Evolutionary conservation across 2,888 invertebrate species (phyloP).

Genomic region (Tubulanus polymorphus): DNA sequence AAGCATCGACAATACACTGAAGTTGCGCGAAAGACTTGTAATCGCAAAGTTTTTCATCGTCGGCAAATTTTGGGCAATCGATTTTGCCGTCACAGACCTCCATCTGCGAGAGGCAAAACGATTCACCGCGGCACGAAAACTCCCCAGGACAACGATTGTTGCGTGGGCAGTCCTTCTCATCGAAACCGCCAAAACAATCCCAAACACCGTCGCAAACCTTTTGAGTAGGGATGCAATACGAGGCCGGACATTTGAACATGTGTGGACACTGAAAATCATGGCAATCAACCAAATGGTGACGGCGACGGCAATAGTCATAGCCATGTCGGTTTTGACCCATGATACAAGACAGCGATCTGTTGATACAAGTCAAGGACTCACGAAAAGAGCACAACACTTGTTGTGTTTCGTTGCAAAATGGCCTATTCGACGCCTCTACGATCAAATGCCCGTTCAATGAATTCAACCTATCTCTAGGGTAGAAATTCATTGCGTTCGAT

Average conservation of each 20-base stretch:
- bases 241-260: background rate
- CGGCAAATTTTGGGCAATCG: background rate
- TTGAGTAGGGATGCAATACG: slow-evolving; percentile 1
- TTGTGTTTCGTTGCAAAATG: background rate
- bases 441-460: too few species aligned
- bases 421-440: background rate
- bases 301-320: background rate
- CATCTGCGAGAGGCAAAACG: background rate
- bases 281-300: background rate
- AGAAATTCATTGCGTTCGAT: too few species aligned
- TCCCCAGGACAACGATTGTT: background rate
- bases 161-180: background rate
- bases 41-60: background rate
- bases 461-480: too few species aligned
- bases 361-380: background rate
- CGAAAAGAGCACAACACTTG: background rate
- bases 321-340: background rate
- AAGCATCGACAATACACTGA: background rate
- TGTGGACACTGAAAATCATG: background rate
- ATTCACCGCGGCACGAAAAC: background rate
- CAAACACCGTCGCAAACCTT: background rate
- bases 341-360: background rate
- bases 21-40: background rate
- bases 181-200: background rate
- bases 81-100: background rate